phyloP scores from a whole-genome alignment of 2,888 invertebrate genomes.

The Cephus nigrinus region DNA sequence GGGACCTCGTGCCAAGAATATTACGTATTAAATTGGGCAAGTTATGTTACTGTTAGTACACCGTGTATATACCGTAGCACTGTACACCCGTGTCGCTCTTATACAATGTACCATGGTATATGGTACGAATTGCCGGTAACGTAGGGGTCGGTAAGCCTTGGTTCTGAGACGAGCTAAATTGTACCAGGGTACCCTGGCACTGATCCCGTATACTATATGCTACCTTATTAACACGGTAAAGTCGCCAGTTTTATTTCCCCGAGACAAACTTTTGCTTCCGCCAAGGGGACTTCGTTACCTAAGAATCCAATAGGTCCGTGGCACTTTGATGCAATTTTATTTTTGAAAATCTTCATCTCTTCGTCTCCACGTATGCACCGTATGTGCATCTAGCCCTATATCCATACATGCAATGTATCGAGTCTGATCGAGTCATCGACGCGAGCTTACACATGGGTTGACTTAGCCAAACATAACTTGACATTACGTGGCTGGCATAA shows the following conservation, averaged over 20 bases:
- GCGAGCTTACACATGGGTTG: neutral
- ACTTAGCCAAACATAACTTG: slow-evolving; percentile 14
- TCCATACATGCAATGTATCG: neutral
- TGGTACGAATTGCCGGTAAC: no score
- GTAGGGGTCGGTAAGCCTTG: neutral
- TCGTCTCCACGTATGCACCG: neutral
- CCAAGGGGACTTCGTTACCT: no score
- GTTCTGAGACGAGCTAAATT: neutral
- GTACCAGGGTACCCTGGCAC: neutral
- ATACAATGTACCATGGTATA: no score
- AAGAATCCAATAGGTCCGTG: no score
- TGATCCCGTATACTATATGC: neutral
- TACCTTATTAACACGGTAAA: neutral
- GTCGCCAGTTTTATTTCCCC: neutral
- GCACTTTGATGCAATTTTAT: neutral
- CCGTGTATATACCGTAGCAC: neutral
- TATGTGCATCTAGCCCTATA: neutral
- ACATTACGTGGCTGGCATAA: slow-evolving; percentile 1
- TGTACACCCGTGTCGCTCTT: neutral
- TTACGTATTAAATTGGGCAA: slow-evolving; percentile 50
- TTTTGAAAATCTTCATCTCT: neutral
- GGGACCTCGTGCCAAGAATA: slow-evolving; percentile 19
- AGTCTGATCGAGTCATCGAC: neutral
- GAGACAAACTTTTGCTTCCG: neutral
- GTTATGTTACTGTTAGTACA: slow-evolving; percentile 32